A percentile compares a stretch with the other conserved stretches of the same genome.
phyloP scores from a whole-genome alignment of 2,113 vertebrate species.

The Euleptes europaea region DNA sequence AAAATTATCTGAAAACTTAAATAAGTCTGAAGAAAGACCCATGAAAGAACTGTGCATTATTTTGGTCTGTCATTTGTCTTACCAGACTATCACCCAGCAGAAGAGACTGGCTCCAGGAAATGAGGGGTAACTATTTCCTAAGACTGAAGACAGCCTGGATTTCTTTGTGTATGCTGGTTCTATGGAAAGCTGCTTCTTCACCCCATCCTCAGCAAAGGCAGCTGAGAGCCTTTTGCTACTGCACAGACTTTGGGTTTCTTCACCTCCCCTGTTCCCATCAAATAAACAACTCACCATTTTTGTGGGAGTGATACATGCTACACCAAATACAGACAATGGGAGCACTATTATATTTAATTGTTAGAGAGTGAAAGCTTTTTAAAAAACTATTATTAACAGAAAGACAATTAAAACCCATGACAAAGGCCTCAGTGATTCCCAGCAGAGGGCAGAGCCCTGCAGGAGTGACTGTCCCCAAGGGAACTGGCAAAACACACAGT shows the following conservation, averaged over 20 bases:
- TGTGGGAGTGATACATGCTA: background rate
- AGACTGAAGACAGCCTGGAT: background rate
- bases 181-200: background rate
- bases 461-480: conserved; percentile 59
- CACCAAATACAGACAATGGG: conserved; percentile 11
- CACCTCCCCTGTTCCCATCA: background rate
- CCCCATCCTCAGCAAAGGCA: background rate
- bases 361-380: background rate
- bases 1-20: background rate
- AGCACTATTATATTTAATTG: conserved; percentile 16
- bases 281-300: background rate
- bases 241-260: background rate
- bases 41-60: background rate
- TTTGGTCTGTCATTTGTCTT: background rate
- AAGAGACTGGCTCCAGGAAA: too few species aligned
- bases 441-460: conserved; percentile 43
- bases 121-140: background rate
- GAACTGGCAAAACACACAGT: conserved; percentile 48
- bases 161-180: background rate
- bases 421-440: conserved; percentile 47
- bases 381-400: conserved; percentile 31
- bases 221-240: background rate
- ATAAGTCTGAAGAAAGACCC: background rate
- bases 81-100: too few species aligned
- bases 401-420: conserved; percentile 50